Base-by-base conservation (phyloP, 2,797 vertebrate genomes). In the Hapalemur alaotrensis region DNA sequence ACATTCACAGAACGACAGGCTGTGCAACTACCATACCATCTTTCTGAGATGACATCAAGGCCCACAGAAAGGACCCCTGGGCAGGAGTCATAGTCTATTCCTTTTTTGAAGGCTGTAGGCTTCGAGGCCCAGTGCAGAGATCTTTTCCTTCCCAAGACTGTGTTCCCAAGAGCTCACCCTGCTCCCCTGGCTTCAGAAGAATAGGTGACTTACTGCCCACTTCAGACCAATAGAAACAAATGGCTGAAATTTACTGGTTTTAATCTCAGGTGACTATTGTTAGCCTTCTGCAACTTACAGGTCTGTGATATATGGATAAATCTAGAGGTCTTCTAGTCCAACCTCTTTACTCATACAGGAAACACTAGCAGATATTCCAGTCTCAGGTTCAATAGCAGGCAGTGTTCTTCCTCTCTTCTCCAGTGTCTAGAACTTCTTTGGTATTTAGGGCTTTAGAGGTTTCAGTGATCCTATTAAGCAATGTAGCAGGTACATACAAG, bases 391-490 rank as follows among this genome's bases (percentile, higher is more conserved):
- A 94, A 52, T 46, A 86, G 43, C 65, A 28, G 38, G 4, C 82
- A 38, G 38, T 25, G 1, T 57, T 89, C 38, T 93, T 78, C 57
- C 20, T 80, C 28, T 85, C 52, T 91, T 72, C 20, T 35, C 28
- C 63, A 65, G 80, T 90, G 95, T 73, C 75, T 90, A 90, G 65
- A 73, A 46, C n/a, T 23, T 73, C 30, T 80, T 35, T 48, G 38
- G 38, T 76, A 61, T 65, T 50, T 43, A 69, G 32, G 46, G 43
- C 30, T 82, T 84, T 81, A 72, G 75, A 87, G n/a, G 17, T 83
- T 96, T 91, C n/a, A 80, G 0, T 93, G 79, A 69, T 75, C 75
- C 86, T 46, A 43, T 81, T 78, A 92, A 90, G 80, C 67, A 92
- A 14, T 73, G 4, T 50, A 50, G 28, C 57, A 23, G 17, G 43